Evolutionary conservation across 2,113 vertebrate species (phyloP).

Genomic region (Nyctereutes procyonoides): DNA sequence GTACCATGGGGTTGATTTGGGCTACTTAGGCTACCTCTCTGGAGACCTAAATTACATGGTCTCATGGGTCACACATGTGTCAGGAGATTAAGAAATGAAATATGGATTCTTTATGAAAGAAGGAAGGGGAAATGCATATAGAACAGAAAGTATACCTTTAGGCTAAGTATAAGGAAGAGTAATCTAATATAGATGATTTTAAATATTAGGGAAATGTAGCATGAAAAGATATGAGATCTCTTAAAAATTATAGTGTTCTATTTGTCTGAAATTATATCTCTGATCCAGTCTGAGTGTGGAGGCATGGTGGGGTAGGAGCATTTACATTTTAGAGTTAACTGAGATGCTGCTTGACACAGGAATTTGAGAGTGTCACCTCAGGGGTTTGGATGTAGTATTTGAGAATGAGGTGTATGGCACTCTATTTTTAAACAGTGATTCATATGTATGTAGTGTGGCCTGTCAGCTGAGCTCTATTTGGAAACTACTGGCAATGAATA

Average conservation of each 20-base stretch:
- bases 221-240: neutral
- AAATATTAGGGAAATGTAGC: neutral
- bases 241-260: neutral
- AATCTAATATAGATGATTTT: neutral
- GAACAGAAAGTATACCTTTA: neutral
- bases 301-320: neutral
- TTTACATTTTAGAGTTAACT: neutral
- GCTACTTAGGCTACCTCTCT: neutral
- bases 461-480: neutral
- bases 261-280: neutral
- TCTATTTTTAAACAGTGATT: slow-evolving; percentile 17
- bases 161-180: neutral
- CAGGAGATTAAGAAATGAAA: neutral
- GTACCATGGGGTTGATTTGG: neutral
- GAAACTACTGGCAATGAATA: neutral
- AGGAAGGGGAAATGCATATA: neutral
- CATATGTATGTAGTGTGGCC: neutral
- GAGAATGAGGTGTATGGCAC: neutral
- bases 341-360: neutral
- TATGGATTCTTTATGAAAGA: neutral
- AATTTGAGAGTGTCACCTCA: neutral
- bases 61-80: neutral
- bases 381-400: neutral
- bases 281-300: neutral
- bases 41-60: neutral